phyloP scores from a whole-genome alignment of 2,113 vertebrate genomes.

The Ovis aries region ARS-UI_Ramb_v3.0 NC_056061.1:76146501-76147000 shows the following conservation, averaged over 20 bases:
- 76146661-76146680: neutral
- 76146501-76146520: neutral
- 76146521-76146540: neutral
- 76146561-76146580: neutral
- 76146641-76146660: neutral
- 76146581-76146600: neutral
- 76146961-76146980: neutral
- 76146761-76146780: constrained; percentile 41
- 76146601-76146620: neutral
- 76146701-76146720: neutral
- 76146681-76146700: neutral
- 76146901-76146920: neutral
- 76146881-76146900: neutral
- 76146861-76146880: neutral
- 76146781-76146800: constrained; percentile 37
- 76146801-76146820: neutral
- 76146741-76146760: constrained; percentile 37
- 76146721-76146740: neutral
- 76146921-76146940: neutral
- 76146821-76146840: neutral
- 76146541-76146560: neutral
- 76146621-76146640: neutral
- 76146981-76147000: neutral
- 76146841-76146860: neutral
- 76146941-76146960: neutral